phyloP scores from a whole-genome alignment of 2,888 invertebrate species.

The Pseudococcus jackbeardsleyi region DNA sequence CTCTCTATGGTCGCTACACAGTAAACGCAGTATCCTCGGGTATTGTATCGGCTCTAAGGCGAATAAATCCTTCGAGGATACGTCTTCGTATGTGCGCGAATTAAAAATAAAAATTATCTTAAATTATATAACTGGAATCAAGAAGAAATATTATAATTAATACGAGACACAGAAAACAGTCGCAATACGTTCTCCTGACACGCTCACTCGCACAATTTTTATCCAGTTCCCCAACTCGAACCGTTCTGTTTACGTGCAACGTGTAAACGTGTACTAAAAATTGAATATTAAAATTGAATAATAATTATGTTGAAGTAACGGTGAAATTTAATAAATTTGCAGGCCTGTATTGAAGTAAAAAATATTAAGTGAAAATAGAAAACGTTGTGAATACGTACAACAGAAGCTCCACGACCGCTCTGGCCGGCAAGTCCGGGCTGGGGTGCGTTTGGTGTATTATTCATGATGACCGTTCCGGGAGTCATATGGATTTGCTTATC shows the following conservation, averaged over 20 bases:
- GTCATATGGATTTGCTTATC: conserved; percentile 73
- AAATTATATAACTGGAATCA: background rate
- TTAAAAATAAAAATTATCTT: background rate
- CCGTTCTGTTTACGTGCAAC: conserved; percentile 23
- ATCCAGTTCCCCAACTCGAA: background rate
- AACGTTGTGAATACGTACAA: conserved; percentile 77
- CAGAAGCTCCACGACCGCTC: conserved; percentile 87
- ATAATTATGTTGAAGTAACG: conserved; percentile 2
- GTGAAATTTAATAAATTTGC: conserved; percentile 50
- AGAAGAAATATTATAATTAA: background rate
- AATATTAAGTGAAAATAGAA: background rate
- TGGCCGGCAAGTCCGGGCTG: conserved; percentile 81
- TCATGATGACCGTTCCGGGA: conserved; percentile 69
- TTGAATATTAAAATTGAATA: conserved; percentile 39
- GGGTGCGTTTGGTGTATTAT: conserved; percentile 73
- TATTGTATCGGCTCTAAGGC: background rate
- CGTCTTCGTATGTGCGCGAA: background rate
- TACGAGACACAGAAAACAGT: background rate
- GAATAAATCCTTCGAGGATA: background rate
- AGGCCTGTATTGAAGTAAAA: conserved; percentile 24
- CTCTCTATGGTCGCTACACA: background rate
- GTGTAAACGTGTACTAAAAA: conserved; percentile 28
- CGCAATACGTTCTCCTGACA: background rate
- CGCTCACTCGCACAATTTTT: background rate
- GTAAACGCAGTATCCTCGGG: background rate